A percentile compares a stretch with the other conserved stretches of the same genome.
These are phyloP conservation scores for Phylloscopus collybita DNA, from an alignment of 2,797 vertebrate species.

Conservation along the genomic window DNA sequence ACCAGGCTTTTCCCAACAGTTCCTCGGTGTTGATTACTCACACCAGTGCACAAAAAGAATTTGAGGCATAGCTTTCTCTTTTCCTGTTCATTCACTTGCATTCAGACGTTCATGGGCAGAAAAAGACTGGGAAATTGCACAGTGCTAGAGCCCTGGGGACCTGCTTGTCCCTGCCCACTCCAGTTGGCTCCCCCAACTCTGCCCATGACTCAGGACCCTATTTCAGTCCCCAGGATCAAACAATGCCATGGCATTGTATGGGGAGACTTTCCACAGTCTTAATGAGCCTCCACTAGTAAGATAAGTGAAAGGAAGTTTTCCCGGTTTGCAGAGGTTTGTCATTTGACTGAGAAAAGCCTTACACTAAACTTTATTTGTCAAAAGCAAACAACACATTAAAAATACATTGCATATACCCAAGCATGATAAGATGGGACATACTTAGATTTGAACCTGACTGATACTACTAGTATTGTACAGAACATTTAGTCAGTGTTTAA, in stretches of 20 bases:
- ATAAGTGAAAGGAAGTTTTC: not conserved
- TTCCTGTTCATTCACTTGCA: not conserved
- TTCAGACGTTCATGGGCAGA: not conserved
- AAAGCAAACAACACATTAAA: constrained; percentile 54
- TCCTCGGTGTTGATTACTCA: not conserved
- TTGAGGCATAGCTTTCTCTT: not conserved
- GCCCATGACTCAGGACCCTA: not conserved
- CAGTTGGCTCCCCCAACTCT: rapidly evolving
- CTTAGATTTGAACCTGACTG: constrained; percentile 42
- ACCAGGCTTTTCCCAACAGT: not conserved
- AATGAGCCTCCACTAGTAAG: not conserved
- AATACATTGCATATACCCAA: constrained; percentile 38
- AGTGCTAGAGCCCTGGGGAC: too few relatives aligned
- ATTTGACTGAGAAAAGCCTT: not conserved
- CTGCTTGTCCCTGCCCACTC: not conserved
- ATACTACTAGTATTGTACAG: constrained; percentile 17
- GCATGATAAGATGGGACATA: constrained; percentile 14
- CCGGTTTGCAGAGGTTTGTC: not conserved
- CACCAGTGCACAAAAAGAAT: not conserved
- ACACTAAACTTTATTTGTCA: not conserved
- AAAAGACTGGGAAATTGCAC: not conserved
- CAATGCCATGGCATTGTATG: rapidly evolving
- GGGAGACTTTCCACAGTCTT: not conserved
- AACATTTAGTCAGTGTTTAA: constrained; percentile 47
- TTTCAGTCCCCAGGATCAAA: not conserved